phyloP scores from a whole-genome alignment of 30 jellyfish, hydroid and myxozoan species.

The Aurelia sp. region DNA sequence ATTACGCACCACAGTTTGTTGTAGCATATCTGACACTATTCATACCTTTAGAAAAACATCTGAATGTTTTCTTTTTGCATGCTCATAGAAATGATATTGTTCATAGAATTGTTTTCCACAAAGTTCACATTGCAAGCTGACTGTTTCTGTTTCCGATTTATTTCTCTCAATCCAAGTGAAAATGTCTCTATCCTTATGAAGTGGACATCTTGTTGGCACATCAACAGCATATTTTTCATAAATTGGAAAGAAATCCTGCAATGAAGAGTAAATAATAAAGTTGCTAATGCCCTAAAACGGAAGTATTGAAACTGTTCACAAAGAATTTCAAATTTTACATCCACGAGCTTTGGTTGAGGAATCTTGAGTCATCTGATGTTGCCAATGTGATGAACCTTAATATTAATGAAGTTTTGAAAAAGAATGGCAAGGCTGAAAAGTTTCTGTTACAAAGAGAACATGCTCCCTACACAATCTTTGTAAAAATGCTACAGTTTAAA shows the following conservation, averaged over 20 bases:
- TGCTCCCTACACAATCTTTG: too few species aligned
- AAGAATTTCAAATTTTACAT: too few species aligned
- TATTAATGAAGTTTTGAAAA: too few species aligned
- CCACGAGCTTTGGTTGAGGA: too few species aligned
- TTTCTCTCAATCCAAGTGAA: conserved; percentile 46
- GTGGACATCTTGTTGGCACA: conserved; percentile 52
- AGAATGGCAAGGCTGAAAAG: too few species aligned
- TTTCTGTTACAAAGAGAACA: too few species aligned
- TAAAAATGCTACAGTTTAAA: too few species aligned
- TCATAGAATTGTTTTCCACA: conserved; percentile 75
- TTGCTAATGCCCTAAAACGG: background rate
- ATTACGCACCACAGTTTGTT: too few species aligned
- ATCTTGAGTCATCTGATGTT: too few species aligned
- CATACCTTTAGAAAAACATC: conserved; percentile 10
- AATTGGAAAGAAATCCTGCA: conserved; percentile 66
- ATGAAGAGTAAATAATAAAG: background rate
- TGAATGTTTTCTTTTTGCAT: conserved; percentile 58
- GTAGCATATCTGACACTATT: too few species aligned
- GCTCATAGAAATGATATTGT: conserved; percentile 52
- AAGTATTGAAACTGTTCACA: background rate
- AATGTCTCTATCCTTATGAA: conserved; percentile 39
- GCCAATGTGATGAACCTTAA: too few species aligned
- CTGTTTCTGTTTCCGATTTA: conserved; percentile 24
- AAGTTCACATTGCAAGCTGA: conserved; percentile 53
- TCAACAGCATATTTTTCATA: conserved; percentile 30